Percentiles rank a stretch among this genome's conserved stretches.
phyloP scores from a whole-genome alignment of 2,113 vertebrate species.

The Pluvianellus socialis region DNA sequence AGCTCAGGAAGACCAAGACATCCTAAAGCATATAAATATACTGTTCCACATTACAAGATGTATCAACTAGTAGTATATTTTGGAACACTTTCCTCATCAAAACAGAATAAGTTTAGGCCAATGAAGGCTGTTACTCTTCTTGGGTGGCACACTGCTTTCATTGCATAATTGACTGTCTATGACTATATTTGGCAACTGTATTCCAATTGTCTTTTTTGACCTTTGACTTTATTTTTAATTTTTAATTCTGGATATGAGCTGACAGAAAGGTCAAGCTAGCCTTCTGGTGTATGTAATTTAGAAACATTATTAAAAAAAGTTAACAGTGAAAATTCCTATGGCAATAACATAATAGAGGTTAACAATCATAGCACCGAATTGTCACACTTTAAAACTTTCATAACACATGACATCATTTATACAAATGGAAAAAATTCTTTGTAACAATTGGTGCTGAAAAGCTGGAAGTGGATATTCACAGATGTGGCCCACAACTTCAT shows the following conservation, averaged over 20 bases:
- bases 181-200: constrained; percentile 57
- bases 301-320: constrained; percentile 1
- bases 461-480: constrained; percentile 68
- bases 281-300: neutral
- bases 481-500: constrained; percentile 67
- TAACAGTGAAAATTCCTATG: constrained; percentile 21
- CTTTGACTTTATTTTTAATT: constrained; percentile 24
- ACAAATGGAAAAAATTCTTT: constrained; percentile 70
- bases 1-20: neutral
- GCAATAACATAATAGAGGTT: constrained; percentile 20
- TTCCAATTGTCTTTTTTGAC: constrained; percentile 55
- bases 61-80: neutral
- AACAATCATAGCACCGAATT: constrained; percentile 14
- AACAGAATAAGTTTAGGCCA: neutral
- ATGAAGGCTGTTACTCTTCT: constrained; percentile 14
- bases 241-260: constrained; percentile 26
- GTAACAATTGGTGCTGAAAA: constrained; percentile 75
- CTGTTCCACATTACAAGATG: neutral
- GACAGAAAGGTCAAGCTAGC: constrained; percentile 10
- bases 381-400: constrained; percentile 68
- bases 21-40: neutral
- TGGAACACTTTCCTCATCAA: neutral
- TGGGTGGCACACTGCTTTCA: constrained; percentile 37
- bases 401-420: constrained; percentile 73
- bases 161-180: constrained; percentile 59